A percentile compares a stretch with the other conserved stretches of the same genome.
Evolutionary conservation across 2,113 vertebrate genomes (phyloP).

Genomic region (Mohoua ochrocephala): DNA sequence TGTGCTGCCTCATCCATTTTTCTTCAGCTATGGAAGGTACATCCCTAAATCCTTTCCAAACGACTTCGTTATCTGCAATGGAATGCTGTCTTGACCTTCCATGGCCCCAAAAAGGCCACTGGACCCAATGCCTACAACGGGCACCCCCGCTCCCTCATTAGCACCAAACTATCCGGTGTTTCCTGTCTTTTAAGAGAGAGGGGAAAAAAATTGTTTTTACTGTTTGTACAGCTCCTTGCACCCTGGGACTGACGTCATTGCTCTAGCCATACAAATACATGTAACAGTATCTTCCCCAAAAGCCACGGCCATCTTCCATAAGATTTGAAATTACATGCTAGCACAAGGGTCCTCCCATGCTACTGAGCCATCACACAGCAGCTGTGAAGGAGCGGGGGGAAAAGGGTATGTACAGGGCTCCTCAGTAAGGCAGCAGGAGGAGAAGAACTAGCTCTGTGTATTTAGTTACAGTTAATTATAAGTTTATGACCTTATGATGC

Average conservation of each 20-base stretch:
- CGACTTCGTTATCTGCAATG: not conserved
- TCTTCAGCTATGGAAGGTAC: not conserved
- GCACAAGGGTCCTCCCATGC: not conserved
- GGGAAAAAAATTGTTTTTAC: not conserved
- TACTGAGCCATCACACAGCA: not conserved
- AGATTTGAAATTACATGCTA: not conserved
- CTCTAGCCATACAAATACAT: not conserved
- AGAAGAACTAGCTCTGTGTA: conserved; percentile 14
- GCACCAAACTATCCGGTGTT: not conserved
- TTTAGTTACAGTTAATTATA: conserved; percentile 38
- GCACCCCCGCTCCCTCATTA: not conserved
- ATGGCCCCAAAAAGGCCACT: fast-evolving
- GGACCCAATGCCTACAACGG: not conserved
- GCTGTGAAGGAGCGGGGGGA: not conserved
- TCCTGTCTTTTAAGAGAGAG: not conserved
- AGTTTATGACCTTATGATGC: conserved; percentile 59
- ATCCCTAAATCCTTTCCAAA: not conserved
- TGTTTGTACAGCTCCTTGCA: not conserved
- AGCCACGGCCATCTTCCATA: not conserved
- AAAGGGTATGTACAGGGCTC: not conserved
- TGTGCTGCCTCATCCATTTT: not conserved
- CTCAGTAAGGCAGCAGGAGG: not conserved
- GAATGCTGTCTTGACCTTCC: not conserved
- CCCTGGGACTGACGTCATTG: not conserved
- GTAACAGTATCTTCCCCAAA: conserved; percentile 2